Evolutionary conservation across 2,797 vertebrate genomes (phyloP), one percentile per base, ranked within the genome.

Genomic region (Numenius phaeopus): DNA sequence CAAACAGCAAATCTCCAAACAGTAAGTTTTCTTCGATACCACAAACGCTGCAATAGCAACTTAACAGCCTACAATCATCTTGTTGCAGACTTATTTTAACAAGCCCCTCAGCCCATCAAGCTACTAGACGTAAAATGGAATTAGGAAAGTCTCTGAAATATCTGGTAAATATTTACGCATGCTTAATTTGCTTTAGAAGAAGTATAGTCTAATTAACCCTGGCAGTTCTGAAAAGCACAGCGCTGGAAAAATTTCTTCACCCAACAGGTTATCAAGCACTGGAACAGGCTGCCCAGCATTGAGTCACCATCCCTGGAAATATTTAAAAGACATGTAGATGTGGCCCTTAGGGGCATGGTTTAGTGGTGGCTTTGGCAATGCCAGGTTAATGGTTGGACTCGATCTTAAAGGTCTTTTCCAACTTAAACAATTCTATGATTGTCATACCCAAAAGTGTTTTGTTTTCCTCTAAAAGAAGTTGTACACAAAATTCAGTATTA

Each of bases 201-300:
- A 47, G 39, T 2, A n/a, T 2, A 47, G 7, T 13, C 9, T 40
- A 65, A 73, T 77, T 85, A 91, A 91, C 47, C 9, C 14, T 16
- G 23, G 59, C 30, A 55, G 44, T 16, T 90, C 59, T 29, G 30
- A 34, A 72, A 32, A 59, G 14, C 18, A 46, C 9, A 64, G 30
- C 29, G 8, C 0, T 37, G 49, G 42, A 71, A 88, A 62, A 44
- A 62, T 22, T 22, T 34, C 47, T 64, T 67, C 47, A 30, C 18
- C 3, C 1, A 32, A 79, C 58, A 19, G 37, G 2, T 34, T 71
- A 4, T 21, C 19, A 61, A 34, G 24, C 19, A 19, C 0, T 37
- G 46, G 8, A 52, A 14, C 17, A 72, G 50, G 20, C 13, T 59
- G 24, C 24, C 40, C 34, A 32, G 23, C 20, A 34, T 23, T 7